Evolutionary conservation across 2,888 invertebrate genomes (phyloP), one percentile per base, ranked within the genome.

Genomic region (Leptopilina syphax): DNA sequence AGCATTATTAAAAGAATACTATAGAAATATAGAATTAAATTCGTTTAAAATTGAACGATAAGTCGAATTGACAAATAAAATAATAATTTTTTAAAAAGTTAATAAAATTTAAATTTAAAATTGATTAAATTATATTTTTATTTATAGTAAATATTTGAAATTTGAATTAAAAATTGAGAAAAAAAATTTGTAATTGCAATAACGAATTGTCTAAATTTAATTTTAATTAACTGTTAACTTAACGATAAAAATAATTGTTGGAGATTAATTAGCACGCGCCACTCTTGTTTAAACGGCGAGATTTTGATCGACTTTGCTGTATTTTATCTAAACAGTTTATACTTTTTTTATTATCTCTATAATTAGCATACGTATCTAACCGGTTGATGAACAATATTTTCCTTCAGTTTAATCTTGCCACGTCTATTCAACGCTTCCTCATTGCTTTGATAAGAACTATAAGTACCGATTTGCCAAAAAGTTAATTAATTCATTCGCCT

Each of bases 301-400:
- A 63, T 63, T 18, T 24, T 63, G 24, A 63, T 63, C 63, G 7
- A 24, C 24, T 24, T 63, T n/a, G 8, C 9, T 5, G 9, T 63
- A 24, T 8, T 63, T 63, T 63, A 63, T 63, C 18, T 50, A 63
- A 63, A 63, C 8, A 18, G 63, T 63, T 24, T 63, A 9, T 63
- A 18, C 4, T 63, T 9, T 63, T 63, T 63, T 9, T 9, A 63
- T 9, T 9, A 63, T 50, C 50, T 50, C 50, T 50, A 50, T 50
- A 63, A 63, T 63, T 63, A 63, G 63, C 24, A 63, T 63, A 63
- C 18, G 24, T 63, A 63, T 63, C 63, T 24, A 63, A 63, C 63
- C 63, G 24, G 63, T 63, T 18, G 63, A 24, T n/a, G 63, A 63
- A 24, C 18, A 63, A 9, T 12, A 50, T 18, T 24, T 63, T 63